A percentile compares a stretch with the other conserved stretches of the same genome.
phyloP scores from a whole-genome alignment of 2,113 vertebrate genomes.

The Rhodinocichla rosea region DNA sequence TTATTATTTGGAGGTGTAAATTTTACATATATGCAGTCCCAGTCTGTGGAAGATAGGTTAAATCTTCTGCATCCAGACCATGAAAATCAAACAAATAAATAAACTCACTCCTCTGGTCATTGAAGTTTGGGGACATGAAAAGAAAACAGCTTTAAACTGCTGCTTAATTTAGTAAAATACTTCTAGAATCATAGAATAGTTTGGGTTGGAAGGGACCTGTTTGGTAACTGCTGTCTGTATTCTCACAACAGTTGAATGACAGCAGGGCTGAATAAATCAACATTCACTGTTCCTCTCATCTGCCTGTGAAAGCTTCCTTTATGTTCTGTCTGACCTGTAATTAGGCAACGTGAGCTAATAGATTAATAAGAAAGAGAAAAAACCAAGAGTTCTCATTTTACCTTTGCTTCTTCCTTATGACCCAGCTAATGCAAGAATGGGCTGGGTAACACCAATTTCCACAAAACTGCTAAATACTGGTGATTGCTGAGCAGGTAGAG shows the following conservation, averaged over 20 bases:
- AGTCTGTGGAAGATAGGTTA: not conserved
- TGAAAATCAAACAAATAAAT: not conserved
- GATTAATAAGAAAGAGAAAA: not conserved
- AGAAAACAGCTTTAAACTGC: not conserved
- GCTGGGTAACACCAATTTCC: not conserved
- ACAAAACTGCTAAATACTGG: not conserved
- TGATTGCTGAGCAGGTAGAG: not conserved
- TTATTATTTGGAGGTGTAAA: not conserved
- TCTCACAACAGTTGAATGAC: not conserved
- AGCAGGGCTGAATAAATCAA: not conserved
- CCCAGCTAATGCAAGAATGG: not conserved
- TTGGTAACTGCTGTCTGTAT: not conserved
- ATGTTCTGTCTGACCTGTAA: not conserved
- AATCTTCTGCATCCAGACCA: not conserved
- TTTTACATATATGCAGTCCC: not conserved
- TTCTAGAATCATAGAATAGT: not conserved
- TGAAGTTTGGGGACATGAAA: not conserved
- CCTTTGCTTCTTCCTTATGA: not conserved
- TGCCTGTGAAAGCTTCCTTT: not conserved
- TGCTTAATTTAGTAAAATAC: not conserved
- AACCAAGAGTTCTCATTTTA: not conserved
- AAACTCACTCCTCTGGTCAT: not conserved
- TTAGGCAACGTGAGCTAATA: not conserved
- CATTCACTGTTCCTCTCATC: not conserved
- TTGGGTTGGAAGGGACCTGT: not conserved